These are phyloP conservation scores for Poeciliopsis turneri DNA, from an alignment of 2,797 vertebrate species.

Conservation along the genomic window DNA sequence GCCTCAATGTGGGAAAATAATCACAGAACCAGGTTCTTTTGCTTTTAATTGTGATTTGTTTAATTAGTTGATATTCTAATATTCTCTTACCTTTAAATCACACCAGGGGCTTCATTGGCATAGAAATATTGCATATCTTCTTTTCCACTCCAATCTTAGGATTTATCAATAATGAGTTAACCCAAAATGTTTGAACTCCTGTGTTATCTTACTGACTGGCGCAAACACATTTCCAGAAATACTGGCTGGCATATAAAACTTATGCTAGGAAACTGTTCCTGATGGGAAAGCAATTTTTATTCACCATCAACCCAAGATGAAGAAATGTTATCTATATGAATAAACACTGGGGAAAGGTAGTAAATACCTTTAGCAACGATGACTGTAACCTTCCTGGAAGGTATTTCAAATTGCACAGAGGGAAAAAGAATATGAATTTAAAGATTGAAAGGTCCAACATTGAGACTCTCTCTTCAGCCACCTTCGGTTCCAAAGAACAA, in stretches of 20 bases:
- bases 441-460: not conserved
- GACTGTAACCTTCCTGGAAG: not conserved
- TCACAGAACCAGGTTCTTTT: conserved; percentile 46
- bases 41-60: not conserved
- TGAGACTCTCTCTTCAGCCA: not conserved
- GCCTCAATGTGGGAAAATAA: conserved; percentile 78
- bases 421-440: not conserved
- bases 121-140: not conserved
- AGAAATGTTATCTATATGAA: not conserved
- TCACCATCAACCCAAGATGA: not conserved
- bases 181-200: not conserved
- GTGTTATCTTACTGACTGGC: not conserved
- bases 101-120: not conserved
- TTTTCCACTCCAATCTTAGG: not conserved
- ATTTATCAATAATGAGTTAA: not conserved
- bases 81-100: not conserved
- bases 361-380: not conserved
- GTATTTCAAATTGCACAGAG: not conserved
- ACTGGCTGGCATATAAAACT: not conserved
- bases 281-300: not conserved
- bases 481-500: not conserved
- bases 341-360: not conserved
- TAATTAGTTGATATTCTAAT: not conserved
- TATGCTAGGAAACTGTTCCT: not conserved
- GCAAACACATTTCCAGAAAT: not conserved